Percentiles rank a stretch among this genome's conserved stretches.
Evolutionary conservation across 2,888 invertebrate species (phyloP).

Genomic region (Rotaria magnacalcarata): DNA sequence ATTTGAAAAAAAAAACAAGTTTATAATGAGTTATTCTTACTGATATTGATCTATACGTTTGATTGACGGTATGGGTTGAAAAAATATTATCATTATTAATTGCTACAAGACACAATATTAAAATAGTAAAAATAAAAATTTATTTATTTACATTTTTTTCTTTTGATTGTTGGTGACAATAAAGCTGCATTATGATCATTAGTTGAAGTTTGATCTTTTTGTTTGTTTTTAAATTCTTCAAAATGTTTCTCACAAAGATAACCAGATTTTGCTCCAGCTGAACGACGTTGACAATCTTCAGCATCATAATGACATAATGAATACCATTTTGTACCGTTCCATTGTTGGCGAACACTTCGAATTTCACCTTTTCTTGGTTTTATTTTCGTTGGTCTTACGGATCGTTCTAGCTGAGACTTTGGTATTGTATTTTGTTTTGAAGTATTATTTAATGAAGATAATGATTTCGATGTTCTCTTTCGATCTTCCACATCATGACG

Average conservation of each 20-base stretch:
- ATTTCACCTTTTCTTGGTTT: constrained; percentile 18
- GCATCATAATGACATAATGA: constrained; percentile 2
- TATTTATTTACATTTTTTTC: not conserved
- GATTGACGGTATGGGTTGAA: not conserved
- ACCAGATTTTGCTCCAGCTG: not conserved
- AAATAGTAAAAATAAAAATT: not conserved
- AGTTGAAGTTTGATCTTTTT: not conserved
- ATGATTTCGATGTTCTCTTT: not conserved
- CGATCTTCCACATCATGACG: not conserved
- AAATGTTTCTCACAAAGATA: not conserved
- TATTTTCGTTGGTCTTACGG: not conserved
- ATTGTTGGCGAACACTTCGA: not conserved
- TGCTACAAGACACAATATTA: not conserved
- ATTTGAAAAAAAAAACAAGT: not conserved
- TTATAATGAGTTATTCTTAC: not conserved
- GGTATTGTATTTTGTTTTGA: not conserved
- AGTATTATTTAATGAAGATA: not conserved
- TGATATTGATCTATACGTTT: not conserved
- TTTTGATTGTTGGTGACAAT: not conserved
- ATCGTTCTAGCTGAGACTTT: not conserved
- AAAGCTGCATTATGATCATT: not conserved
- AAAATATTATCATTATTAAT: not conserved
- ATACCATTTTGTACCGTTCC: not conserved
- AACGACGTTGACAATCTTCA: not conserved
- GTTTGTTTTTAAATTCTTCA: not conserved